Evolutionary conservation across 92 coral and sea anemone genomes (phyloP), one percentile per base, ranked within the genome.

Genomic region (Pocillopora grandis): DNA sequence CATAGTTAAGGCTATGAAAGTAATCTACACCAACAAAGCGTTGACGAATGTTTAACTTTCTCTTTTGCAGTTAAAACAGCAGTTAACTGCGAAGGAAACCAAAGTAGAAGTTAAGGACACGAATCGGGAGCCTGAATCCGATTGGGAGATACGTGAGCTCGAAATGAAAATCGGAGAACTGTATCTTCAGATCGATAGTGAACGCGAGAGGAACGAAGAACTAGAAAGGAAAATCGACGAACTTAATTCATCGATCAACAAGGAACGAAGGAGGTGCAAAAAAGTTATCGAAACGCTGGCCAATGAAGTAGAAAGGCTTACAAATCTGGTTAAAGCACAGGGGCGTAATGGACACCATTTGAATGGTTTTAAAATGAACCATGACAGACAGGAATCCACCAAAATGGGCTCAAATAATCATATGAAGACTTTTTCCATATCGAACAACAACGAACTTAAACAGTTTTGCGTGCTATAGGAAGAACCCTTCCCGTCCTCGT

Each of bases 251-350:
- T 87, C 87, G 14, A 87, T 92, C 13, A 66, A 81, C 42, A 92
- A 93, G 75, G 98, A 94, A 55, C 76, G 98, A n/a, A 89, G 89
- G 74, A 92, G 90, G 75, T 92, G 95, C 67, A 90, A 89, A 58
- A 92, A 94, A 71, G 90, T 94, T 16, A 89, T 94, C 42, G 91
- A 91, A 59, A 84, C 92, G 3, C 69, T 94, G 68, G 94, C 91
- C 31, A 82, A 89, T 13, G 95, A 92, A 67, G 92, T 94, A 9
- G 98, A 94, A 84, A 76, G 88, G 82, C 88, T 84, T 18, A 76
- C 81, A 55, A 77, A 76, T 76, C 77, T 76, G 1, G 88, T 84
- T 17, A 77, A 76, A 31, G 64, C 69, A n/a, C 76, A 66, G 36
- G 82, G 88, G 12, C 71, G 76, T 14, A 84, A 84, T 55, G 88